Percentiles rank a stretch among this genome's conserved stretches.
Conservation (phyloP, 2,888 invertebrate genomes). For the Merodon equestris region DNA sequence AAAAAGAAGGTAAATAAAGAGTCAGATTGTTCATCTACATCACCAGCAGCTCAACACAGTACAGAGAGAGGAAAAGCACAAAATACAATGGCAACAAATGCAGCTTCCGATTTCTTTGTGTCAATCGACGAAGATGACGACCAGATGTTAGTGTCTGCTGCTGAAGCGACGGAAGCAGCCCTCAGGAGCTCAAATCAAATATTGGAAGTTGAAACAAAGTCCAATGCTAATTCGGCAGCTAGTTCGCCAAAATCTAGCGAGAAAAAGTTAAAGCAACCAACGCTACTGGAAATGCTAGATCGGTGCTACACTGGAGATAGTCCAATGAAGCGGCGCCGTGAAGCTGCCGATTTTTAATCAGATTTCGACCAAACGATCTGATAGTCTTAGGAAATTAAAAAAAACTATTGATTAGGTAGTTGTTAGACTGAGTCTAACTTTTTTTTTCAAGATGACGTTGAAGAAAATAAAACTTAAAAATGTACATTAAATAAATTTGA, state of each 20-base stretch:
- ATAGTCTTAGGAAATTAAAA: too few species aligned
- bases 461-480: too few species aligned
- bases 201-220: not conserved
- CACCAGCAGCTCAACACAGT: not conserved
- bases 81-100: not conserved
- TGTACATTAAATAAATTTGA: too few species aligned
- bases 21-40: not conserved
- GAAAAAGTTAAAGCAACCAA: conserved; percentile 72
- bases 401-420: too few species aligned
- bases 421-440: too few species aligned
- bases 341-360: conserved; percentile 42
- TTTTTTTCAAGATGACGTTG: too few species aligned
- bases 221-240: conserved; percentile 26
- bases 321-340: conserved; percentile 54
- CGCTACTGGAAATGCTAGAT: conserved; percentile 77
- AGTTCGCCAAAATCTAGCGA: conserved; percentile 37
- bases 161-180: conserved; percentile 13
- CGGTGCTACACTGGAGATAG: conserved; percentile 73
- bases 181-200: not conserved
- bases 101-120: conserved; percentile 38
- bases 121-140: conserved; percentile 53
- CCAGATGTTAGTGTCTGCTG: conserved; percentile 34
- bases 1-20: conserved; percentile 32
- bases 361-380: not conserved
- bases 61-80: not conserved